phyloP scores from a whole-genome alignment of 92 coral and sea anemone genomes.

The Diadumene lineata region DNA sequence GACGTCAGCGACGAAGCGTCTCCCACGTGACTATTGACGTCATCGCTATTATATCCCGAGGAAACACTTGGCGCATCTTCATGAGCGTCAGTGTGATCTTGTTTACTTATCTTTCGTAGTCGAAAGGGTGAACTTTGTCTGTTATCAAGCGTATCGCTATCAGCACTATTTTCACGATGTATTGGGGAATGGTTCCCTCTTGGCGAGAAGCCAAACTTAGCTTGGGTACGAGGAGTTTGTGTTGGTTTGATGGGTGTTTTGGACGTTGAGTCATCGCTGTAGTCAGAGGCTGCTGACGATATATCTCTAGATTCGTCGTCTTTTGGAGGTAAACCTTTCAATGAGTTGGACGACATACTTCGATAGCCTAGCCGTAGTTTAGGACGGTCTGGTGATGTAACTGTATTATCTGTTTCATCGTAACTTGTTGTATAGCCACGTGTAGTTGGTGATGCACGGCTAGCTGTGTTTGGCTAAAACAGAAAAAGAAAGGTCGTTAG shows the following conservation, averaged over 20 bases:
- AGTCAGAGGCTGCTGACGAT: conserved; percentile 6
- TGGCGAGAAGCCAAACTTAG: conserved; percentile 44
- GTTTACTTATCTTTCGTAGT: conserved; percentile 53
- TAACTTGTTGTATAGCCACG: conserved; percentile 52
- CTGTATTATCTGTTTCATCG: conserved; percentile 62
- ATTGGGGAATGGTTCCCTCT: conserved; percentile 35
- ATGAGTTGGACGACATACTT: conserved; percentile 79
- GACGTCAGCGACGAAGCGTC: conserved; percentile 52
- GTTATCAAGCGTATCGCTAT: conserved; percentile 63
- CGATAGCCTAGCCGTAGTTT: conserved; percentile 90
- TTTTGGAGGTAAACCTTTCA: conserved; percentile 52
- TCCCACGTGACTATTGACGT: conserved; percentile 43
- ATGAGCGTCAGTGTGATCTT: conserved; percentile 34
- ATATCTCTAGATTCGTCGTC: conserved; percentile 22
- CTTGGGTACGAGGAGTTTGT: conserved; percentile 59
- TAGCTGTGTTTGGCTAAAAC: conserved; percentile 25
- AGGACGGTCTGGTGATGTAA: conserved; percentile 63
- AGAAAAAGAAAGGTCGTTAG: neutral
- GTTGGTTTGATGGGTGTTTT: conserved; percentile 39
- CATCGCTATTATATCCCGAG: conserved; percentile 98
- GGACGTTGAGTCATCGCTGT: conserved; percentile 25
- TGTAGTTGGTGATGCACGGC: conserved; percentile 66
- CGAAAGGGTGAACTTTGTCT: conserved; percentile 60
- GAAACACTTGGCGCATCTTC: conserved; percentile 96
- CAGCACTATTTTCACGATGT: conserved; percentile 66